These are phyloP conservation scores for Cheilosia variabilis DNA, from an alignment of 2,888 invertebrate genomes.

Conservation along the genomic window DNA sequence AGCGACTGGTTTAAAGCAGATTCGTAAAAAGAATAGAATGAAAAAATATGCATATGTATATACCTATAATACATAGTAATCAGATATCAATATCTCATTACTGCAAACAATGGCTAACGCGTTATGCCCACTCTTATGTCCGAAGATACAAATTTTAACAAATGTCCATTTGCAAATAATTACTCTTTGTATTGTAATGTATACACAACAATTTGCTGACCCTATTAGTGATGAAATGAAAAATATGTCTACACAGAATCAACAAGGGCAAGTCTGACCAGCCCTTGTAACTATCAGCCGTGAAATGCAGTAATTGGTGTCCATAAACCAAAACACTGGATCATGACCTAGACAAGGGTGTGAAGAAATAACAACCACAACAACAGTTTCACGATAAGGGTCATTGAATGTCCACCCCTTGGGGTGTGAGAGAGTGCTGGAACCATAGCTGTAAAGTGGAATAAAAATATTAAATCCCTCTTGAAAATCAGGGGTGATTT, in stretches of 20 bases:
- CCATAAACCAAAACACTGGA: slow-evolving; percentile 59
- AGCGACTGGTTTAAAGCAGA: no score
- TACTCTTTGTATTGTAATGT: no score
- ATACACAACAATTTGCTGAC: slow-evolving; percentile 33
- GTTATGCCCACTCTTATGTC: no score
- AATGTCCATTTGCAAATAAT: no score
- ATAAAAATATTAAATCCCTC: slow-evolving; percentile 47
- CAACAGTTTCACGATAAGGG: slow-evolving; percentile 60
- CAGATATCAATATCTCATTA: no score
- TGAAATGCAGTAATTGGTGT: slow-evolving; percentile 68
- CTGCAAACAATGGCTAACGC: no score
- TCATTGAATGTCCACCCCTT: slow-evolving; percentile 71
- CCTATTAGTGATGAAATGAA: slow-evolving; percentile 50
- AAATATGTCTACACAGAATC: slow-evolving; percentile 12
- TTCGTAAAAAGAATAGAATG: no score
- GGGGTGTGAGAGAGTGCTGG: slow-evolving; percentile 39
- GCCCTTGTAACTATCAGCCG: slow-evolving; percentile 54
- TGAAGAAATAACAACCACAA: slow-evolving; percentile 53
- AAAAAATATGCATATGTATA: no score
- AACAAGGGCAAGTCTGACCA: slow-evolving; percentile 44
- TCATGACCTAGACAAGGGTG: slow-evolving; percentile 73
- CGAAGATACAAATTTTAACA: no score
- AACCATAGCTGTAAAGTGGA: slow-evolving; percentile 26
- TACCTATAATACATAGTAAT: no score
- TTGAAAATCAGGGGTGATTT: slow-evolving; percentile 54